These are phyloP conservation scores for Trachythela sp. DNA, from an alignment of 64 coral and sea anemone species.

Conservation along the genomic window DNA sequence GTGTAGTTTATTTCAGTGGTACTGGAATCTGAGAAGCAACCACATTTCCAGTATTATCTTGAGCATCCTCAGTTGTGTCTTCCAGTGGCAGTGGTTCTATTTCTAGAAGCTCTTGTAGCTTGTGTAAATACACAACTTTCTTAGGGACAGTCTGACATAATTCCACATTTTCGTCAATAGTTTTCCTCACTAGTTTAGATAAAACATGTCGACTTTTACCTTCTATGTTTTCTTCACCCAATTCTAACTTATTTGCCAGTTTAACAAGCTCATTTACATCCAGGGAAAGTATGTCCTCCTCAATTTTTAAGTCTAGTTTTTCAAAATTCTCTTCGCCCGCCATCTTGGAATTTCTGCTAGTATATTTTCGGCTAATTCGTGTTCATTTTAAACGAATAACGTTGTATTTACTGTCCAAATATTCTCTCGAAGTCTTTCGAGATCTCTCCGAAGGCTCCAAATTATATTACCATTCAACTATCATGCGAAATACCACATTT, in stretches of 20 bases:
- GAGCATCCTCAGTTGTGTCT: background rate
- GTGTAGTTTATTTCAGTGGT: background rate
- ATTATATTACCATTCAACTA: background rate
- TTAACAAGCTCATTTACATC: too few relatives aligned
- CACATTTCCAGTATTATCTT: background rate
- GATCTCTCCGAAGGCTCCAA: background rate
- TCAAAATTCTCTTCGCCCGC: background rate
- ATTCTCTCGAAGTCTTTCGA: background rate
- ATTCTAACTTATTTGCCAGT: too few relatives aligned
- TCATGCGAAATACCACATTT: background rate
- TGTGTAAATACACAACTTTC: background rate
- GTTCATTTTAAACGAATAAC: background rate
- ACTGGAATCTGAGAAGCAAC: background rate
- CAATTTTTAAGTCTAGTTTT: background rate
- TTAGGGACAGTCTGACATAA: background rate
- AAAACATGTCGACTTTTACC: too few relatives aligned
- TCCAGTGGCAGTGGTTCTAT: background rate
- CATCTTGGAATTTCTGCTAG: background rate
- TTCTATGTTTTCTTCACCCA: too few relatives aligned
- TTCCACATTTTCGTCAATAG: background rate
- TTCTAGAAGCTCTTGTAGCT: background rate
- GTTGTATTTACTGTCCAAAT: background rate
- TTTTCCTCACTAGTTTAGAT: slow-evolving; percentile 17
- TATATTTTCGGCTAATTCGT: background rate
- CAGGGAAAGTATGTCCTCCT: background rate